Base-by-base conservation (phyloP, 2,797 vertebrate species). In the Lutjanus argentimaculatus region DNA sequence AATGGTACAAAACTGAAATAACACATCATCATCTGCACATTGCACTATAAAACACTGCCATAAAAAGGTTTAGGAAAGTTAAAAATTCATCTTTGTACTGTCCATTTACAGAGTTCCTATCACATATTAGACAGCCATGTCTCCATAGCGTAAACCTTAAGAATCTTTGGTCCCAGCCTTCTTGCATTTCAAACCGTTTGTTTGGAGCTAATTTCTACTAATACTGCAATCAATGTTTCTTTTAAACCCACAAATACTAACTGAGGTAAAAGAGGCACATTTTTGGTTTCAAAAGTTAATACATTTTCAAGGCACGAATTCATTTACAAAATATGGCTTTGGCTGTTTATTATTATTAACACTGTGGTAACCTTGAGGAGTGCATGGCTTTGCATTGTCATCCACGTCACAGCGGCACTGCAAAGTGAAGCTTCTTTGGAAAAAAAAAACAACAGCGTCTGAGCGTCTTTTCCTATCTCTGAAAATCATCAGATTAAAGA, bases 291-390 rank as follows among this genome's bases (percentile, higher is more conserved):
- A 84, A 81, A 86, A 82, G 69, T 62, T 75, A 36, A 92, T 57
- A 93, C 59, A 83, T 90, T 87, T 87, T 90, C 83, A 91, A 90
- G 86, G 88, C 85, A 95, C 77, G 87, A 78, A 85, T 85, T 89
- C 64, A 85, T 78, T 88, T 83, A 83, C 62, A 89, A 86, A 89
- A 88, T 93, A 94, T 94, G 93, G 92, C 93, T 95, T 95, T 91
- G 85, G 88, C 77, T 89, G 82, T 85, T 36, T 36, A 36, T 36
- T 78, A 88, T 85, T 85, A 78, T 91, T 92, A 95, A 95, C 95
- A 96, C 94, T 96, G 93, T 90, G 90, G 94, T 95, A 95, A 95
- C 94, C 86, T 92, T 77, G 91, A 94, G 93, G 91, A 94, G 93
- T 95, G 92, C 93, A 93, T 75, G 83, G 87, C 85, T 91, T 36